Conservation (phyloP, 2,797 vertebrate genomes). For the Anabas testudineus region DNA sequence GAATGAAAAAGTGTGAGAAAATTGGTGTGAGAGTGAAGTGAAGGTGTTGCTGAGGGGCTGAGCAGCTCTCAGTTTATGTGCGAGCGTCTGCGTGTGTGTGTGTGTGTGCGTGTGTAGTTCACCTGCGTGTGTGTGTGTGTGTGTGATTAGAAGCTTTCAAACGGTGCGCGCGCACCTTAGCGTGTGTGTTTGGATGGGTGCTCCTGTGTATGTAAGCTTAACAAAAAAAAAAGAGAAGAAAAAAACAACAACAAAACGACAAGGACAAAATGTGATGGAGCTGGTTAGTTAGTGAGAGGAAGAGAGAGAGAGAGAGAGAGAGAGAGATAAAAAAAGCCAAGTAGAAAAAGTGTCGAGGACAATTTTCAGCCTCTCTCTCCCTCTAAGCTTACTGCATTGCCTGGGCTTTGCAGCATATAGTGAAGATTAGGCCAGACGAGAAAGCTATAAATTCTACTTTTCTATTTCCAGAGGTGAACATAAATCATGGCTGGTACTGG, state of each 20-base stretch:
- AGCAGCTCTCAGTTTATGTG: constrained; percentile 61
- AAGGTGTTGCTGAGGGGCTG: constrained; percentile 72
- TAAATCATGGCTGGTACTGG: constrained; percentile 81
- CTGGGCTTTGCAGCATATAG: constrained; percentile 74
- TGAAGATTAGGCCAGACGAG: constrained; percentile 78
- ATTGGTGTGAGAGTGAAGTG: constrained; percentile 73
- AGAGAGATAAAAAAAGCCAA: constrained; percentile 56
- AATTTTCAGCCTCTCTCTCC: constrained; percentile 68
- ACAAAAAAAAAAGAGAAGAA: not conserved
- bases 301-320: constrained; percentile 67
- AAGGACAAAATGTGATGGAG: constrained; percentile 80
- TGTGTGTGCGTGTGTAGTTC: constrained; percentile 47
- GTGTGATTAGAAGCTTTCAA: constrained; percentile 55
- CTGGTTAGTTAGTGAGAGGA: constrained; percentile 76
- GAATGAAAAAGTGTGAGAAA: constrained; percentile 78
- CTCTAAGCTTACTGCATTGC: constrained; percentile 72
- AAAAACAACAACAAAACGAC: constrained; percentile 47
- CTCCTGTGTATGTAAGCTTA: constrained; percentile 42
- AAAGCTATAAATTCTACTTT: constrained; percentile 84
- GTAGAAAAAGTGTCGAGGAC: constrained; percentile 73
- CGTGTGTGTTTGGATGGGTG: constrained; percentile 21
- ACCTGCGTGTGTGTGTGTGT: constrained; percentile 63
- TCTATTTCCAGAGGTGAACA: constrained; percentile 82
- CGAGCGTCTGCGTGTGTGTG: constrained; percentile 50
- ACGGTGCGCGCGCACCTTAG: constrained; percentile 14